A percentile compares a stretch with the other conserved stretches of the same genome.
Evolutionary conservation across 2,797 vertebrate species (phyloP).

Genomic region (Anguilla obscura): DNA sequence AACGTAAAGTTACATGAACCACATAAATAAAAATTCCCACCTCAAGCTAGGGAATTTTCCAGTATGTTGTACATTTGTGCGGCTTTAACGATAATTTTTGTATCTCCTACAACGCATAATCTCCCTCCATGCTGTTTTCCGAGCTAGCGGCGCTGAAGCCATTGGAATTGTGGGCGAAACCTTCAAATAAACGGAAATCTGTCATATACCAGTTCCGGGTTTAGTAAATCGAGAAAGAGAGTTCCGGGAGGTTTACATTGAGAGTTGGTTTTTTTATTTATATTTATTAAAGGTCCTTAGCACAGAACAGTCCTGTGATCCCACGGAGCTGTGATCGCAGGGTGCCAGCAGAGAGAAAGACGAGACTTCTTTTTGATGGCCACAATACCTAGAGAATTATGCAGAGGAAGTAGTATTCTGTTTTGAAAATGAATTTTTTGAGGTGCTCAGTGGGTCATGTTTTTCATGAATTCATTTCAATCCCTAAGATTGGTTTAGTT

Average conservation of each 20-base stretch:
- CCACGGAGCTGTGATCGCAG: no score
- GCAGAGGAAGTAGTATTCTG: no score
- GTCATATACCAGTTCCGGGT: not conserved
- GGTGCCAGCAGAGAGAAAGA: no score
- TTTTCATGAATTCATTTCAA: no score
- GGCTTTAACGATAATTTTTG: not conserved
- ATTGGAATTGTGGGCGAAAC: not conserved
- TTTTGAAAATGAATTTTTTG: no score
- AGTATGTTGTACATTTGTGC: not conserved
- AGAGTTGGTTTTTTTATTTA: no score
- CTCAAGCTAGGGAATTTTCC: not conserved
- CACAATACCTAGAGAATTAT: no score
- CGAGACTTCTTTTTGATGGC: no score
- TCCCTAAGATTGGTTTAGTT: no score
- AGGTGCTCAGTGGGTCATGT: no score
- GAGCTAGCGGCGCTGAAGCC: not conserved
- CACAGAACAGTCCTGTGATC: no score
- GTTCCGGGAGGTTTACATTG: not conserved
- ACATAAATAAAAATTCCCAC: not conserved
- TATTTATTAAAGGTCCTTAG: no score
- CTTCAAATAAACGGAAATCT: not conserved
- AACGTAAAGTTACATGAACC: not conserved
- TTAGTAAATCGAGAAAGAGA: not conserved
- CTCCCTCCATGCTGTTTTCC: slow-evolving; percentile 17
- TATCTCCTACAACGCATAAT: not conserved